Base-by-base conservation (phyloP, 2,888 invertebrate genomes). In the Pandemis cinnamomeana region DNA sequence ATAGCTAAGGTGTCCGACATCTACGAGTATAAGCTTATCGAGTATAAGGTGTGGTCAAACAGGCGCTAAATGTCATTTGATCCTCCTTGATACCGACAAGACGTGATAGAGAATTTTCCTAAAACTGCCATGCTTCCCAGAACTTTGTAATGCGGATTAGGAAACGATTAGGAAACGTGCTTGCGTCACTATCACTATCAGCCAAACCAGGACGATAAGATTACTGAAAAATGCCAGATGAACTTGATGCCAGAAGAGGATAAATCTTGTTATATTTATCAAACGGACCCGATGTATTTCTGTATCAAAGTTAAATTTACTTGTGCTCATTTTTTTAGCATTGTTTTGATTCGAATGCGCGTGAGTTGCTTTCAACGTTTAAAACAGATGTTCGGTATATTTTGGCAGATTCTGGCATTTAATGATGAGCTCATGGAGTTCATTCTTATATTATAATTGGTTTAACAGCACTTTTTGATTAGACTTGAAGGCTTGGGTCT, bases 151-250 rank as follows among this genome's bases (percentile, higher is more conserved):
- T 63, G 62, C 15, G 55, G 62, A 67, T 72, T 72, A 67, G 44
- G 51, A 67, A 68, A 67, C 46, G 67, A 72, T 72, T 72, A 67
- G 55, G 42, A 61, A 63, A 55, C 20, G 13, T 36, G 13, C n/a
- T 36, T n/a, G 53, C 27, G 63, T 36, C 27, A 44, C 44, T 44
- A 11, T 58, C 62, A 48, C 41, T 72, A 69, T 72, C 72, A 58
- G 46, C 10, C 11, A 27, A 67, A 58, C 55, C 13, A 64, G 13
- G 27, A 15, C 44, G 72, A 72, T 69, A 72, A 72, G 68, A 72
- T 62, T 67, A 48, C 44, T 41, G 15, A 62, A 67, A 53, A 60
- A 71, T 53, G 48, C 15, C 51, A 60, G 41, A 67, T 67, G 61
- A 55, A 55, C 15, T 55, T 55, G 53, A 55, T 55, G 15, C 53